phyloP scores from a whole-genome alignment of 2,888 invertebrate genomes.

The Myathropa florea region DNA sequence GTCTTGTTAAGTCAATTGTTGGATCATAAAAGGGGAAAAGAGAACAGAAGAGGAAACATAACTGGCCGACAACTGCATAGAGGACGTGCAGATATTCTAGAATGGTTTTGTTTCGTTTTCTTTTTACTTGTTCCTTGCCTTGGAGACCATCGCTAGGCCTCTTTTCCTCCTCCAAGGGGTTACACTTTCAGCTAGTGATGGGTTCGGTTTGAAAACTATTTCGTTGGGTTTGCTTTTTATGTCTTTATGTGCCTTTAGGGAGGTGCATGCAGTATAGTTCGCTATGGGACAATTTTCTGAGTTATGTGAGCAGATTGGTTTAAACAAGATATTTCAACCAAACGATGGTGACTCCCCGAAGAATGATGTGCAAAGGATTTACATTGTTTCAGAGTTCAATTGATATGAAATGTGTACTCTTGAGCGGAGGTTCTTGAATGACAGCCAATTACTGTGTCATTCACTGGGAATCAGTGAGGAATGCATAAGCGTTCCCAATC shows the following conservation, averaged over 20 bases:
- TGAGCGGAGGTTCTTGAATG: background rate
- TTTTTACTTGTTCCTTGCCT: background rate
- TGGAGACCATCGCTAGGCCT: too few relatives aligned
- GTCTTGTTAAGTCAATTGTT: conserved; percentile 67
- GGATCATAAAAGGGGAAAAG: conserved; percentile 36
- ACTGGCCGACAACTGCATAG: conserved; percentile 58
- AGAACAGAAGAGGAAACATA: conserved; percentile 8
- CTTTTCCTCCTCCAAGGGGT: background rate
- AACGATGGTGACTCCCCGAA: background rate
- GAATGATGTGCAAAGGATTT: background rate
- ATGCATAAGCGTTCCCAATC: background rate
- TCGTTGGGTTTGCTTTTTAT: too few relatives aligned
- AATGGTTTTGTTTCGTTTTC: conserved; percentile 15
- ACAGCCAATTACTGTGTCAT: background rate
- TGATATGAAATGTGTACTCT: background rate
- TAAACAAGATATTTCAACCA: background rate
- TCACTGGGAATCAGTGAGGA: background rate
- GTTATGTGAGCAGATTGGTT: background rate
- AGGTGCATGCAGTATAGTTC: background rate
- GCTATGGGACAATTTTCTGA: background rate
- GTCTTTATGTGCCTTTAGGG: background rate
- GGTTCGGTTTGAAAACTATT: too few relatives aligned
- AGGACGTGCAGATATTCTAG: conserved; percentile 44
- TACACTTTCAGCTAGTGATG: background rate
- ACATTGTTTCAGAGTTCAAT: background rate